Percentiles rank a stretch among this genome's conserved stretches.
These are phyloP conservation scores for Drosophila littoralis DNA, from an alignment of 1,140 invertebrate species.

Conservation along the genomic window DNA sequence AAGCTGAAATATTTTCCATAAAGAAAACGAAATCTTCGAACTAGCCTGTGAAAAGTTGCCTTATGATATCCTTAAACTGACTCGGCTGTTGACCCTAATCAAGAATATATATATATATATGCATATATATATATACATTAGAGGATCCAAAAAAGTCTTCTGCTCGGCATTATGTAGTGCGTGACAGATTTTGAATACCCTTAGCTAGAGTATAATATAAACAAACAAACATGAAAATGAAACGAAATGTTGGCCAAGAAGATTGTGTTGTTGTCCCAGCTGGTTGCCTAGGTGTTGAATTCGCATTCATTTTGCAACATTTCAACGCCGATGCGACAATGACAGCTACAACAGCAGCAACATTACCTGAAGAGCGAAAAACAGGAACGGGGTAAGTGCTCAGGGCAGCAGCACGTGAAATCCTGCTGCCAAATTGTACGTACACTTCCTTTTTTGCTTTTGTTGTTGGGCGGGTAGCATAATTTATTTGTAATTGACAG, in stretches of 20 bases:
- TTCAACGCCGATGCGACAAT: constrained; percentile 40
- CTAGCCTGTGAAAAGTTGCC: too few species aligned
- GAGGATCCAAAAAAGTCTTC: too few species aligned
- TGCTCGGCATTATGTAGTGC: too few species aligned
- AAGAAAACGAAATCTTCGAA: too few species aligned
- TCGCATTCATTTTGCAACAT: constrained; percentile 66
- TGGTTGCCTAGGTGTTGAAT: constrained; percentile 47
- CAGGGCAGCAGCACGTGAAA: neutral
- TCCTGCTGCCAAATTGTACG: constrained; percentile 5
- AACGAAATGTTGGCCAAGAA: constrained; percentile 29
- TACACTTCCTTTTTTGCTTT: neutral
- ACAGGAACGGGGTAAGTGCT: neutral
- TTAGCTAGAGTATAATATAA: neutral
- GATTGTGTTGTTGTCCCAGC: constrained; percentile 30
- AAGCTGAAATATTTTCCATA: too few species aligned
- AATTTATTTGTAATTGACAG: constrained; percentile 43
- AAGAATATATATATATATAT: too few species aligned
- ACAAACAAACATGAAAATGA: constrained; percentile 1
- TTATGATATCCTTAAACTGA: too few species aligned
- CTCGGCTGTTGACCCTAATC: too few species aligned
- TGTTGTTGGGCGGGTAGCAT: constrained; percentile 1
- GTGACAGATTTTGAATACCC: neutral
- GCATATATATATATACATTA: neutral
- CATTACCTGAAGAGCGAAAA: constrained; percentile 2
- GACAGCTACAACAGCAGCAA: constrained; percentile 35